Evolutionary conservation across 2,797 vertebrate species (phyloP).

Genomic region (Euphonia xanthogaster): DNA sequence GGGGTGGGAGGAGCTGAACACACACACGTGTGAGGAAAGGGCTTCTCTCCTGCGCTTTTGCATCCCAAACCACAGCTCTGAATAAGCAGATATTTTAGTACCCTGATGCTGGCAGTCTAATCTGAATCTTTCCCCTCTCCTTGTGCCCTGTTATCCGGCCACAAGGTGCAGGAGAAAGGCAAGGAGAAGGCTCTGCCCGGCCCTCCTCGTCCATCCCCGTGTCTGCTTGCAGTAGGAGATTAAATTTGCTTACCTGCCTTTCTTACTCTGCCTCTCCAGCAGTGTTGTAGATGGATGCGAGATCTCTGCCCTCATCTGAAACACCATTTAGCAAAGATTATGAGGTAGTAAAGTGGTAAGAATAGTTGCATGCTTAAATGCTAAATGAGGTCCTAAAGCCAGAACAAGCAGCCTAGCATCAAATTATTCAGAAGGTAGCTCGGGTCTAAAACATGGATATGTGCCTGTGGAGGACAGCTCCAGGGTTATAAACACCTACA

Average conservation of each 20-base stretch:
- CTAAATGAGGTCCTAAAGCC: neutral
- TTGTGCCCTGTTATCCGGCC: neutral
- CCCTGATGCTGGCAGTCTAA: neutral
- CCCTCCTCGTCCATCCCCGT: fast-evolving
- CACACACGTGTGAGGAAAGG: fast-evolving
- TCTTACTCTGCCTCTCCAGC: neutral
- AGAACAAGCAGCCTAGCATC: neutral
- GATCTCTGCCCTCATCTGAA: neutral
- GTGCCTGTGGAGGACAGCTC: neutral
- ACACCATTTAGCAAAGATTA: neutral
- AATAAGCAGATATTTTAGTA: neutral
- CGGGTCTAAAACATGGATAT: neutral
- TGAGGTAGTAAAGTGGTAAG: neutral
- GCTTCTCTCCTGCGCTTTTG: neutral
- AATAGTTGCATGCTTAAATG: neutral
- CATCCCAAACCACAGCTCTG: neutral
- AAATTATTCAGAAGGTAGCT: neutral
- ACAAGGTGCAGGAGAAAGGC: neutral
- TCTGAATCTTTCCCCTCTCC: neutral
- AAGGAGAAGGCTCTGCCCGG: neutral
- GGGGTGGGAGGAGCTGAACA: neutral
- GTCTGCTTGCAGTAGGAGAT: neutral
- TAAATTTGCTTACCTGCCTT: neutral
- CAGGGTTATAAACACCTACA: neutral
- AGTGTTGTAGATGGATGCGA: neutral